Conservation (phyloP, 2,888 invertebrate genomes). For the Xestia c-nigrum region DNA sequence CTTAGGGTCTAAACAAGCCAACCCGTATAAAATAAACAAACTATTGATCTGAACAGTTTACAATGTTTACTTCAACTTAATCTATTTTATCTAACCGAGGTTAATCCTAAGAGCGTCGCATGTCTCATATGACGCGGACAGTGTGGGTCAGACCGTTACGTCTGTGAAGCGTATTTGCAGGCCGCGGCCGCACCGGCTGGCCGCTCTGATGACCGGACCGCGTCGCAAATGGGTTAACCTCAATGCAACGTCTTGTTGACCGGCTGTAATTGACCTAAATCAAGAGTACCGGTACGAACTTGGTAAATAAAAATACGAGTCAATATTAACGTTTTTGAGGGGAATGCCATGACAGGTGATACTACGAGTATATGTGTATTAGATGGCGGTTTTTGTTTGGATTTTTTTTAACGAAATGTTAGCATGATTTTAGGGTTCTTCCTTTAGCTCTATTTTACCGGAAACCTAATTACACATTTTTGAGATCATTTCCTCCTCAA, state of each 20-base stretch:
- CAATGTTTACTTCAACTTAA: neutral
- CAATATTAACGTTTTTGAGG: slow-evolving; percentile 3
- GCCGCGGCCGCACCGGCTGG: slow-evolving; percentile 34
- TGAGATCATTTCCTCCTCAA: slow-evolving; percentile 15
- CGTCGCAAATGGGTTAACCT: slow-evolving; percentile 66
- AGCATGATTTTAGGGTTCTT: neutral
- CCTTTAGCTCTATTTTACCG: neutral
- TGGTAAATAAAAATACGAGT: slow-evolving; percentile 21
- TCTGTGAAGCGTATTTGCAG: slow-evolving; percentile 69
- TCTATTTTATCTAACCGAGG: slow-evolving; percentile 48
- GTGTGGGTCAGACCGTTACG: slow-evolving; percentile 79
- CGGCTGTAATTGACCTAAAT: slow-evolving; percentile 65
- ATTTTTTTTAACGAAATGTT: neutral
- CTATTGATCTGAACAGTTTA: neutral
- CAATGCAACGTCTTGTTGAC: slow-evolving; percentile 63
- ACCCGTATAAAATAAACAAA: neutral
- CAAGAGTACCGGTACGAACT: slow-evolving; percentile 13
- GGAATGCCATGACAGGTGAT: neutral
- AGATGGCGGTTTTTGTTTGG: neutral
- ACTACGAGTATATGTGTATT: neutral
- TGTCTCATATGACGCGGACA: slow-evolving; percentile 72
- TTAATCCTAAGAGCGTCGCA: slow-evolving; percentile 58
- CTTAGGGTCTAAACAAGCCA: neutral
- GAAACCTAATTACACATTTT: neutral
- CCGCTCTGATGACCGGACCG: slow-evolving; percentile 38